Evolutionary conservation across 1,140 invertebrate genomes (phyloP).

Genomic region (Halictus rubicundus): DNA sequence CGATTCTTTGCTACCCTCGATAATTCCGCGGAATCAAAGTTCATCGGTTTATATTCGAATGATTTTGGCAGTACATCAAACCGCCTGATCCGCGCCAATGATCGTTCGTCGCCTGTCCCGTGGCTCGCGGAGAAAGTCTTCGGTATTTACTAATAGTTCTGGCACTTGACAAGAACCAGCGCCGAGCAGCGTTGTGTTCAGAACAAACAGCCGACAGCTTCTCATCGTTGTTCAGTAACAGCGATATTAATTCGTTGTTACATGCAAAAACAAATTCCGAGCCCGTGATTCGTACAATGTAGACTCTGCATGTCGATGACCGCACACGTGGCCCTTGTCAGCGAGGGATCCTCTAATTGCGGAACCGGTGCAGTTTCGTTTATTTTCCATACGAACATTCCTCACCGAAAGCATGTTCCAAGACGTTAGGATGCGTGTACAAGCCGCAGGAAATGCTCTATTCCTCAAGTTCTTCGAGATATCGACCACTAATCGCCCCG

Average conservation of each 20-base stretch:
- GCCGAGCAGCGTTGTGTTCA: background rate
- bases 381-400: background rate
- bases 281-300: background rate
- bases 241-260: background rate
- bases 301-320: background rate
- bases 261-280: background rate
- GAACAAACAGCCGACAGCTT: constrained; percentile 1
- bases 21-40: background rate
- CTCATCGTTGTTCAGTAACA: background rate
- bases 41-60: background rate
- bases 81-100: background rate
- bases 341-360: background rate
- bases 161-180: constrained; percentile 6
- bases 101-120: background rate
- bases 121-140: constrained; percentile 10
- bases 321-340: background rate
- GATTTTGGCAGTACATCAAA: constrained; percentile 42
- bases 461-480: too few species aligned
- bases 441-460: too few species aligned
- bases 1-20: background rate
- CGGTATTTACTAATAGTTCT: background rate
- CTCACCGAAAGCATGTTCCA: too few species aligned
- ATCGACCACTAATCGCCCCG: too few species aligned
- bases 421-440: too few species aligned
- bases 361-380: background rate